These are phyloP conservation scores for Drosophila rufa DNA, from an alignment of 1,140 invertebrate genomes.

Conservation along the genomic window DNA sequence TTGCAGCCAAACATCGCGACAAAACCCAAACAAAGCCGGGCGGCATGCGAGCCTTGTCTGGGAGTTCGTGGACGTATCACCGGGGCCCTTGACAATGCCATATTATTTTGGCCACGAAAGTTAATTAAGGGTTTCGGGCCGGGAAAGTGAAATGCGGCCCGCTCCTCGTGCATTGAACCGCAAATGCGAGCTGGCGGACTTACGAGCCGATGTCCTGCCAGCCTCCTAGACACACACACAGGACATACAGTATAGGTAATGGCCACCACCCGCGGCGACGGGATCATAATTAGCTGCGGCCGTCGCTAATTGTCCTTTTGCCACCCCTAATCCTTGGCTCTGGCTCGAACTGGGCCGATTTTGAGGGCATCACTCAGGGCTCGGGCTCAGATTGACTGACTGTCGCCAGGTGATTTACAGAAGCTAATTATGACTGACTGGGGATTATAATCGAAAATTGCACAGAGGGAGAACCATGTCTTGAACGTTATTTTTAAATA, in stretches of 20 bases:
- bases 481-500: background rate
- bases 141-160: conserved; percentile 43
- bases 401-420: conserved; percentile 37
- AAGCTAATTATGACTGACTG: background rate
- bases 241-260: background rate
- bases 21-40: conserved; percentile 20
- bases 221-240: background rate
- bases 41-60: conserved; percentile 11
- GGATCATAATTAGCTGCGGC: conserved; percentile 75
- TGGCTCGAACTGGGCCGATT: background rate
- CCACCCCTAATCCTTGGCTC: conserved; percentile 10
- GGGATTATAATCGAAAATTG: too few species aligned
- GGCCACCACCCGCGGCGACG: conserved; percentile 54
- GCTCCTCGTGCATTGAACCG: conserved; percentile 48
- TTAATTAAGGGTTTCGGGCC: conserved; percentile 77
- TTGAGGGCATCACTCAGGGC: conserved; percentile 17
- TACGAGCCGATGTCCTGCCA: conserved; percentile 4
- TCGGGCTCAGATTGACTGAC: conserved; percentile 13
- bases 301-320: conserved; percentile 62
- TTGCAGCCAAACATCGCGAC: conserved; percentile 54
- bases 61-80: conserved; percentile 40
- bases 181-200: conserved; percentile 17
- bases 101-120: conserved; percentile 56
- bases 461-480: background rate
- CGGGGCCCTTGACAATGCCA: conserved; percentile 29